A percentile compares a stretch with the other conserved stretches of the same genome.
phyloP scores from a whole-genome alignment of 2,888 invertebrate genomes.

The Drosophila formosana region DNA sequence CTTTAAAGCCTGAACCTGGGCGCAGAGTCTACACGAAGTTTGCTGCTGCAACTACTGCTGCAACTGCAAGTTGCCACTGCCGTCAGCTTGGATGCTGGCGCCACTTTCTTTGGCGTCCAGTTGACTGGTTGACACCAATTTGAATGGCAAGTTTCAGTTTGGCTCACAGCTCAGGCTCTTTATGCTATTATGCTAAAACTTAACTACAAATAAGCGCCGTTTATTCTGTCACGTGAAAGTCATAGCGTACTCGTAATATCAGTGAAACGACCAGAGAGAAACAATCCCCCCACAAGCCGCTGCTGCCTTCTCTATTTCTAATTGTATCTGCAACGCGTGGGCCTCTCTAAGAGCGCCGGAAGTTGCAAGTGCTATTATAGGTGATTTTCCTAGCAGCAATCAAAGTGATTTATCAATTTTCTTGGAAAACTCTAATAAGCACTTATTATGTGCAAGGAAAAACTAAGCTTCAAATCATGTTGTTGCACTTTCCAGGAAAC shows the following conservation, averaged over 20 bases:
- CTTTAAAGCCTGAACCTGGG: slow-evolving; percentile 55
- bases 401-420: slow-evolving; percentile 44
- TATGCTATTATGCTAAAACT: slow-evolving; percentile 41
- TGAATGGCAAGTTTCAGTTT: slow-evolving; percentile 71
- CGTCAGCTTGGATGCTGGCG: slow-evolving; percentile 54
- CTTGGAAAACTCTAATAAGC: slow-evolving; percentile 32
- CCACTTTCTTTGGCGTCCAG: slow-evolving; percentile 80
- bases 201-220: slow-evolving; percentile 38
- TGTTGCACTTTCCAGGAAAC: background rate
- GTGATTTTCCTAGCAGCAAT: slow-evolving; percentile 37
- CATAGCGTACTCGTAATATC: slow-evolving; percentile 27
- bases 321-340: slow-evolving; percentile 8
- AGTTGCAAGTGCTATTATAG: slow-evolving; percentile 9
- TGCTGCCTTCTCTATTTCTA: slow-evolving; percentile 14
- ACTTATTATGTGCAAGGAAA: slow-evolving; percentile 18
- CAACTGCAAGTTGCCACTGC: slow-evolving; percentile 21
- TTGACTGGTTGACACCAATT: slow-evolving; percentile 78
- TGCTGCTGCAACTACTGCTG: slow-evolving; percentile 29
- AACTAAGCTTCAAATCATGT: slow-evolving; percentile 1
- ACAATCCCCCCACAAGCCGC: background rate
- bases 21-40: slow-evolving; percentile 3
- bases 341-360: slow-evolving; percentile 20
- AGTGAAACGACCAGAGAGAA: background rate
- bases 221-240: slow-evolving; percentile 53
- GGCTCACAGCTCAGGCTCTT: slow-evolving; percentile 33